Evolutionary conservation across 1,140 invertebrate species (phyloP).

Genomic region (Drosophila repleta): DNA sequence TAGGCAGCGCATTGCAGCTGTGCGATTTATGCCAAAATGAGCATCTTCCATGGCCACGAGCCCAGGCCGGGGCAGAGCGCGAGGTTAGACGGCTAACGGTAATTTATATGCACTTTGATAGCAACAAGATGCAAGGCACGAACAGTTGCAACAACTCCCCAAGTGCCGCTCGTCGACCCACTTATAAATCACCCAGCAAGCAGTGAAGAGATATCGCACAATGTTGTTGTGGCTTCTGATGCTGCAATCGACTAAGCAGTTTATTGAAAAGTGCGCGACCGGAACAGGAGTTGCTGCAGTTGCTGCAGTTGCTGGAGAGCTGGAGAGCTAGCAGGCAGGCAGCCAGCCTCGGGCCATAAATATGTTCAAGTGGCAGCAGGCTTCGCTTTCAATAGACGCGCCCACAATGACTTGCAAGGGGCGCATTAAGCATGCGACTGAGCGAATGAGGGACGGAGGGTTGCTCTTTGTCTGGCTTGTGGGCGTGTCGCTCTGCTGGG

Average conservation of each 20-base stretch:
- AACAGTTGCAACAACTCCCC: neutral
- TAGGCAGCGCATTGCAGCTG: constrained; percentile 32
- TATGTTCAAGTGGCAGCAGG: constrained; percentile 41
- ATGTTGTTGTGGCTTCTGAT: constrained; percentile 20
- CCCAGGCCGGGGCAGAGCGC: neutral
- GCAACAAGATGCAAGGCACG: constrained; percentile 74
- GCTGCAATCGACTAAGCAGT: constrained; percentile 65
- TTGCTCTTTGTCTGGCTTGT: constrained; percentile 19
- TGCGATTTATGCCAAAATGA: constrained; percentile 25
- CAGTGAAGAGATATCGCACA: constrained; percentile 49
- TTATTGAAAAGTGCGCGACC: constrained; percentile 71
- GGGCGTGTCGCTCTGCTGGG: constrained; percentile 23
- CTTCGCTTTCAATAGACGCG: constrained; percentile 45
- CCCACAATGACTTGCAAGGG: constrained; percentile 29
- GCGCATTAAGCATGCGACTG: constrained; percentile 7
- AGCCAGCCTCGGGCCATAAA: constrained; percentile 39
- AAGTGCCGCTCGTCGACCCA: constrained; percentile 28
- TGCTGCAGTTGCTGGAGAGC: neutral
- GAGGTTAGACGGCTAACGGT: constrained; percentile 28
- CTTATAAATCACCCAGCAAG: constrained; percentile 71
- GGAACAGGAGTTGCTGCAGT: constrained; percentile 25
- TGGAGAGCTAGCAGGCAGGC: too few species aligned
- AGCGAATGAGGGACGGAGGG: neutral
- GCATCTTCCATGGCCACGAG: constrained; percentile 5
- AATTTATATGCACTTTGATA: constrained; percentile 82